Evolutionary conservation across 2,113 vertebrate species (phyloP), one percentile per base, ranked within the genome.

Genomic region (Saccopteryx bilineata): DNA sequence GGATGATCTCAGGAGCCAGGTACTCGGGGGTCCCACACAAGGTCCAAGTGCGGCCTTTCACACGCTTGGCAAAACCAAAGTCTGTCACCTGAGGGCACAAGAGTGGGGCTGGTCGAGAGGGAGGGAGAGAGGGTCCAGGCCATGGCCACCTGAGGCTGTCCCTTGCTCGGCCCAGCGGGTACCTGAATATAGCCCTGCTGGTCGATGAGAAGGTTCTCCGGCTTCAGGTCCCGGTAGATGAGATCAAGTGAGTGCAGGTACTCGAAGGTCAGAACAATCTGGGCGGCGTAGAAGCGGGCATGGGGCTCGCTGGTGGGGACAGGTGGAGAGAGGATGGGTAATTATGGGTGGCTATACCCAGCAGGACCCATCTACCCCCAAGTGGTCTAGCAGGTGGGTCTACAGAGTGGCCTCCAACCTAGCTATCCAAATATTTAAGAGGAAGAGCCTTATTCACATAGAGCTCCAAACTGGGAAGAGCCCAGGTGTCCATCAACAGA

Each of bases 221-320:
- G 99, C 97, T 99, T 99, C 91, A 99, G 99, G 98, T 99, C 99
- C 98, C 99, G 98, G 98, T 99, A 99, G 98, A 99, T 99, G 97
- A 99, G 99, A 98, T 99, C 99, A 88, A 99, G 98, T 0, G 99
- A 99, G 98, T 99, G 99, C 98, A 99, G 99, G 97, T 99, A 99
- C 98, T 99, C 99, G 66, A 99, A 99, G 86, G 99, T 99, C 98
- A 99, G 98, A 94, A 99, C 99, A 93, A 99, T 99, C 99, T 99
- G 99, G 72, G 99, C 99, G 18, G 99, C 99, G 56, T 99, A 99
- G 98, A 99, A 99, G 91, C 99, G 99, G 92, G 99, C 99, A 24
- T 99, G 99, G 78, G 99, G 99, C 98, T 99, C 99, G 96, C 99
- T 99, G 94, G 74, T 1, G 54, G 87, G 86, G 90, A 93, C 54